Conservation (phyloP, 92 coral and sea anemone genomes). For the Siderastrea siderea region DNA sequence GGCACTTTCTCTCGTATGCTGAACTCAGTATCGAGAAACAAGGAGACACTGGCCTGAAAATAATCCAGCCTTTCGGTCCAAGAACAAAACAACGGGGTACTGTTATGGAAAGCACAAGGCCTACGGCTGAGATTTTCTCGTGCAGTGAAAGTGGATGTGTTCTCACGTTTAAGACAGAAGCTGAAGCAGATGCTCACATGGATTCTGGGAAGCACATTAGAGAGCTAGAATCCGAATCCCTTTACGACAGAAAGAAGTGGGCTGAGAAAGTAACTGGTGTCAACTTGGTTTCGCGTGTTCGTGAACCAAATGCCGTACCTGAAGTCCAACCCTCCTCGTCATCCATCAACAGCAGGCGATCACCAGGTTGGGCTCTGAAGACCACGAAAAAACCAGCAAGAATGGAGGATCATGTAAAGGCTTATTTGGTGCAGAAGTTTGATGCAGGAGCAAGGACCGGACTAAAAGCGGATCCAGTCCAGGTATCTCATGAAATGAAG, state of each 20-base stretch:
- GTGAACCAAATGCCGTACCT: too few species aligned
- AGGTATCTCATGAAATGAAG: background rate
- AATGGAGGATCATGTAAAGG: slow-evolving; percentile 26
- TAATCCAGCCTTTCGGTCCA: slow-evolving; percentile 11
- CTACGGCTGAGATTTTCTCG: slow-evolving; percentile 29
- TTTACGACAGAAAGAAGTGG: too few species aligned
- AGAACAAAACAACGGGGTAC: slow-evolving; percentile 11
- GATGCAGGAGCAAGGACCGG: too few species aligned
- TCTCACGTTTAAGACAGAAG: slow-evolving; percentile 55
- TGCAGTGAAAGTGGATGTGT: slow-evolving; percentile 54
- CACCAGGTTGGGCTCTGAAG: slow-evolving; percentile 59
- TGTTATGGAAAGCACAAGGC: slow-evolving; percentile 14
- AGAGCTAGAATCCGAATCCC: slow-evolving; percentile 30
- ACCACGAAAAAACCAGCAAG: slow-evolving; percentile 36
- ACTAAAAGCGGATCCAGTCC: too few species aligned
- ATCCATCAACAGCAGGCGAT: background rate
- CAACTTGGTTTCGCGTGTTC: too few species aligned
- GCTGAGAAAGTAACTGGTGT: too few species aligned
- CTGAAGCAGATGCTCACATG: slow-evolving; percentile 20
- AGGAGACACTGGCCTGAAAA: slow-evolving; percentile 33
- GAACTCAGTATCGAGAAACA: slow-evolving; percentile 19
- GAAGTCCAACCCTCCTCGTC: slow-evolving; percentile 8
- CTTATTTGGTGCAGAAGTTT: too few species aligned
- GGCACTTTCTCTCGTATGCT: slow-evolving; percentile 31
- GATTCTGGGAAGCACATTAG: slow-evolving; percentile 21